A percentile compares a stretch with the other conserved stretches of the same genome.
phyloP scores from a whole-genome alignment of 2,113 vertebrate genomes.

The Nannospalax galili region DNA sequence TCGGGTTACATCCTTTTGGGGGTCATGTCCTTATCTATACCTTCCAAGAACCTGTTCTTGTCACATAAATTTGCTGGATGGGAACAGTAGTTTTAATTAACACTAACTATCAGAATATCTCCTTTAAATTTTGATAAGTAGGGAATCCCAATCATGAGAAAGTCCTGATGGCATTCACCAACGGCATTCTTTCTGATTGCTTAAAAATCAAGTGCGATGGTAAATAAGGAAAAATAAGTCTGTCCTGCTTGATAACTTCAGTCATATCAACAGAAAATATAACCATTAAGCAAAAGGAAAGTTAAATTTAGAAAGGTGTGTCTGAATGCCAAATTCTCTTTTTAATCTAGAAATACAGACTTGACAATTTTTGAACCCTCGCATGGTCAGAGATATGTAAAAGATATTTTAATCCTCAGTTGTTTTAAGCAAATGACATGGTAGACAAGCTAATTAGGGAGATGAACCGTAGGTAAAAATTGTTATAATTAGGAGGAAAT shows the following conservation, averaged over 20 bases:
- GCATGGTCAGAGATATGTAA: not conserved
- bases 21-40: too few relatives aligned
- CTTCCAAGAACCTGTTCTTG: too few relatives aligned
- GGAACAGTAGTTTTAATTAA: too few relatives aligned
- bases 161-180: not conserved
- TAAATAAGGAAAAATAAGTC: not conserved
- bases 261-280: not conserved
- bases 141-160: not conserved
- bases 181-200: not conserved
- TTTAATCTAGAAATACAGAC: not conserved
- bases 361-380: not conserved
- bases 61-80: too few relatives aligned
- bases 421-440: slow-evolving; percentile 34
- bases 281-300: not conserved
- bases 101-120: not conserved
- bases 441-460: not conserved
- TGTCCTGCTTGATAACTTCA: not conserved
- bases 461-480: not conserved
- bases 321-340: slow-evolving; percentile 20
- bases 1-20: too few relatives aligned
- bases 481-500: slow-evolving; percentile 16
- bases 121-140: not conserved
- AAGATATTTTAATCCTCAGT: not conserved
- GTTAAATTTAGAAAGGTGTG: not conserved
- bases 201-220: not conserved